Base-by-base conservation (phyloP, 1,140 invertebrate genomes). In the Stegodyphus mimosarum region DNA sequence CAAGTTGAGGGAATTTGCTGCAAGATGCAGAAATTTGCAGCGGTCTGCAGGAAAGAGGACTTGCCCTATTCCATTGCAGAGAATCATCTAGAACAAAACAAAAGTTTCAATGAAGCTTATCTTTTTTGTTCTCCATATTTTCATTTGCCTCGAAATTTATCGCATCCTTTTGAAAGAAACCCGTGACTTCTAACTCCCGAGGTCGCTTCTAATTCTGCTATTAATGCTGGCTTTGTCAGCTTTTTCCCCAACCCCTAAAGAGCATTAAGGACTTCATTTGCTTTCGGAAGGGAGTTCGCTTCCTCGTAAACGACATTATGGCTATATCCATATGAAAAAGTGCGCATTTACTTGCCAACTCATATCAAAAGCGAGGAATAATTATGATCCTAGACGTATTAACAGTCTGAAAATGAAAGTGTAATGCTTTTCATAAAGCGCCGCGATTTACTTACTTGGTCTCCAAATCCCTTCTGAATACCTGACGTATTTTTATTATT, bases 141-240 rank as follows among this genome's bases (percentile, higher is more conserved):
- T 72, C 70, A 81, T 81, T 81, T 81, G 50, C 55, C 53, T 33
- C n/a, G 6, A 50, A 73, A 70, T 81, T 73, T 81, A 64, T 73
- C 70, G 55, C 10, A 50, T 51, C 52, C 52, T 81, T 63, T 72
- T 18, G n/a, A 72, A 81, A 79, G 71, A 51, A 9, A 50, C 4
- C 64, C 6, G 6, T 7, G 49, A 7, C 50, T 18, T 64, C n/a
- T 17, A 52, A 18, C 13, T 70, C 11, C 49, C 49, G 17, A 13
- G 60, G 70, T 52, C 15, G 53, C 13, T 55, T 81, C 70, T 73
- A 73, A 81, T 81, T 73, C 79, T 49, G 51, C 79, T 73, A 73
- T 73, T 81, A 81, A 81, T 71, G 67, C n/a, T 66, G 18, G 70
- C 79, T 81, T 81, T 81, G 79, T 81, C 79, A 81, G 79, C 79